phyloP scores from a whole-genome alignment of 2,113 vertebrate species.

The Fregata magnificens region DNA sequence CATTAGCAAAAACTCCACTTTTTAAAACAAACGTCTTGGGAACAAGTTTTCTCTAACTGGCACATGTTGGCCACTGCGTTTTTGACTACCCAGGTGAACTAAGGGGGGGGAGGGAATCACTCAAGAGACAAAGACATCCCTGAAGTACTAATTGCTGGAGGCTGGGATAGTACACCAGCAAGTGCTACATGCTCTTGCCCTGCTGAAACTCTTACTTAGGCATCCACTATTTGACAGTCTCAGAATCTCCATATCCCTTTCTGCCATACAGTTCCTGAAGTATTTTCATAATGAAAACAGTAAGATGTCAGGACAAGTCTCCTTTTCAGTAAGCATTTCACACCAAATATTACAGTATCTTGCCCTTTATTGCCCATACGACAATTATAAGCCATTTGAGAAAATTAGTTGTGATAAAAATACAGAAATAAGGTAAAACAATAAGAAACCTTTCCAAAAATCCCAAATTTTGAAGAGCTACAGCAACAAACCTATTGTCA shows the following conservation, averaged over 20 bases:
- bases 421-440: background rate
- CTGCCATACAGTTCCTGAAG: background rate
- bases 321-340: background rate
- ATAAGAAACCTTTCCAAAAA: background rate
- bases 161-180: background rate
- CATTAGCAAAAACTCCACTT: background rate
- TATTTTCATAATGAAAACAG: background rate
- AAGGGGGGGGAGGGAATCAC: background rate
- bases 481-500: background rate
- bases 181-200: background rate
- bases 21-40: background rate
- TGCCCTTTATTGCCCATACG: background rate
- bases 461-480: background rate
- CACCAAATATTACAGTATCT: background rate
- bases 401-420: background rate
- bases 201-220: background rate
- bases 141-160: background rate
- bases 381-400: background rate
- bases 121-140: background rate
- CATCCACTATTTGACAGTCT: background rate
- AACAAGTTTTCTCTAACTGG: background rate
- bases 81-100: background rate
- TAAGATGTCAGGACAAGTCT: background rate
- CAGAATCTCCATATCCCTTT: background rate
- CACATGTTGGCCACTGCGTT: background rate